Conservation (phyloP, 2,113 vertebrate species). For the Pelmatolapia mariae region DNA sequence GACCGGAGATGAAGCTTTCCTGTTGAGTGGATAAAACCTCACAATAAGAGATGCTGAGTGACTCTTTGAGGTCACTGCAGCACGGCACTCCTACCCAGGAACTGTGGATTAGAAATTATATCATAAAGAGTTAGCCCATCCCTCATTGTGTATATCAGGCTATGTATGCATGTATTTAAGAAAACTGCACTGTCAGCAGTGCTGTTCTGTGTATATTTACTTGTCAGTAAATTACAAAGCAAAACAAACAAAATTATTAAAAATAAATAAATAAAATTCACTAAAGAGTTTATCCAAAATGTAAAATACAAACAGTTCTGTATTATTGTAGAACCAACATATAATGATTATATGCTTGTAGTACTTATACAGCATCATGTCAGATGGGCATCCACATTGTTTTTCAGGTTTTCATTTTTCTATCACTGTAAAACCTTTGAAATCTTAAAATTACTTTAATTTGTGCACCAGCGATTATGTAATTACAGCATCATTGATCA, state of each 20-base stretch:
- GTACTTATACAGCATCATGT: neutral
- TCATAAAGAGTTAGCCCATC: neutral
- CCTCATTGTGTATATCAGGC: neutral
- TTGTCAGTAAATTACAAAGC: neutral
- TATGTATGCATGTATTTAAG: neutral
- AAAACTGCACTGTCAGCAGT: neutral
- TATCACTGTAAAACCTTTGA: neutral
- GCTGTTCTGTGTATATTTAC: neutral
- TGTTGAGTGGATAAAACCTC: slow-evolving; percentile 49
- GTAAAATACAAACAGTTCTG: neutral
- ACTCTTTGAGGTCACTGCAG: slow-evolving; percentile 69
- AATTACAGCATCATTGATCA: neutral
- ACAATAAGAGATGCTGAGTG: slow-evolving; percentile 51
- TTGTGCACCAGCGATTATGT: neutral
- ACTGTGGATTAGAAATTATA: slow-evolving; percentile 12
- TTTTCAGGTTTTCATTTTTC: neutral
- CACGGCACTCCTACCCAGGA: neutral
- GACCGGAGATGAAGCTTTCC: slow-evolving; percentile 40
- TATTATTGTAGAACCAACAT: neutral
- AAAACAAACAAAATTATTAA: neutral
- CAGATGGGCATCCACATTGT: neutral
- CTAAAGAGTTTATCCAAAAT: neutral
- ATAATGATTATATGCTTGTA: neutral
- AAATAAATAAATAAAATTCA: neutral
- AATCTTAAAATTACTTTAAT: neutral